phyloP scores from a whole-genome alignment of 2,888 invertebrate genomes.

The Andrena praecox region DNA sequence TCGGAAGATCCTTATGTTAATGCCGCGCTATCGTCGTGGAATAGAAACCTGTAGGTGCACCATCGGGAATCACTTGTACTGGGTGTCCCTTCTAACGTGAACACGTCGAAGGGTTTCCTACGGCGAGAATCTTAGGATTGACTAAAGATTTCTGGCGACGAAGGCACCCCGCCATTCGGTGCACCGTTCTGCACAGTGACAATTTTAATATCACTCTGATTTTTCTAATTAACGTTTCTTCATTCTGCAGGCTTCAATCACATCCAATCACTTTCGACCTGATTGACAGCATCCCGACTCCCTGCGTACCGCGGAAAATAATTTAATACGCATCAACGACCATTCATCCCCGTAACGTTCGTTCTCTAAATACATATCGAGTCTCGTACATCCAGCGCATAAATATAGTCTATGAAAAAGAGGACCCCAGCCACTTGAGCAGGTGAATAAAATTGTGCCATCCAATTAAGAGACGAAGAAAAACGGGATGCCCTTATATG shows the following conservation, averaged over 20 bases:
- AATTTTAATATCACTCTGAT: too few species aligned
- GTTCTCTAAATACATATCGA: slow-evolving; percentile 13
- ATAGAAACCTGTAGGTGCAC: slow-evolving; percentile 33
- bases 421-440: background rate
- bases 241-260: too few species aligned
- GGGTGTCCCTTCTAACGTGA: background rate
- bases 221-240: too few species aligned
- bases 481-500: background rate
- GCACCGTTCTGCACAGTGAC: too few species aligned
- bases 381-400: background rate
- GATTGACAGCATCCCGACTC: too few species aligned
- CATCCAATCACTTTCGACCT: too few species aligned
- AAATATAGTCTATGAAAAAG: background rate
- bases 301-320: background rate
- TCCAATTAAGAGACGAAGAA: slow-evolving; percentile 14
- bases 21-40: slow-evolving; percentile 47
- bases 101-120: background rate
- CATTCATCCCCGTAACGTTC: background rate
- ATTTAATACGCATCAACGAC: slow-evolving; percentile 39
- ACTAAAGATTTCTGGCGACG: too few species aligned
- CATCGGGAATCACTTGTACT: slow-evolving; percentile 24
- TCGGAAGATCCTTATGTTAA: slow-evolving; percentile 57
- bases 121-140: too few species aligned
- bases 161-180: too few species aligned
- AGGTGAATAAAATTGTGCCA: background rate